Percentiles rank a stretch among this genome's conserved stretches.
Evolutionary conservation across 1,140 invertebrate genomes (phyloP).

Genomic region (Lepidotrigona ventralis): DNA sequence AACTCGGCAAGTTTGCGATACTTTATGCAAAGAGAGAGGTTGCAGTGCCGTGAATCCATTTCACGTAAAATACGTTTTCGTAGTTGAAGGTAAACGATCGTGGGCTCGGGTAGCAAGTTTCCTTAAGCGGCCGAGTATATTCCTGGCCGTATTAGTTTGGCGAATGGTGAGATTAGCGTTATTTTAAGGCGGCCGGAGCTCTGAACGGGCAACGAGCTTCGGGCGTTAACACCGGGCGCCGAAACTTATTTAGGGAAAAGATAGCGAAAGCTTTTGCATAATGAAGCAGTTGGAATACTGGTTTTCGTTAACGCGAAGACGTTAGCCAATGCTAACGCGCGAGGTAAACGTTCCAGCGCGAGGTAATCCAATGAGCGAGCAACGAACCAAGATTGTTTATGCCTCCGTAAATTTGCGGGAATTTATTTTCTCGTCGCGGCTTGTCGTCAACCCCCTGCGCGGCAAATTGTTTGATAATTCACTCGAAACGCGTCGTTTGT

Average conservation of each 20-base stretch:
- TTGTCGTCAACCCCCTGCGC: background rate
- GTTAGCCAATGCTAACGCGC: constrained; percentile 20
- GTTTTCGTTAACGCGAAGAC: constrained; percentile 17
- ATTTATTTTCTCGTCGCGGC: constrained; percentile 29
- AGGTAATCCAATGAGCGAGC: constrained; percentile 47
- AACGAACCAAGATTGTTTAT: constrained; percentile 40
- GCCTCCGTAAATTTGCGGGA: constrained; percentile 12
- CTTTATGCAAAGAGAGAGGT: background rate
- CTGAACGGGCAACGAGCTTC: constrained; percentile 23
- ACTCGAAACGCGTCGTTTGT: background rate
- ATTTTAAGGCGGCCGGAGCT: constrained; percentile 43
- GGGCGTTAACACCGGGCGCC: constrained; percentile 30
- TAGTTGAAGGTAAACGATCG: constrained; percentile 32
- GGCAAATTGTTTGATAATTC: background rate
- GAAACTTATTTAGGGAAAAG: constrained; percentile 51
- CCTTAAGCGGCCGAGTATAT: constrained; percentile 36
- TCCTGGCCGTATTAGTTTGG: constrained; percentile 38
- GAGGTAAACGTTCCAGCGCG: constrained; percentile 32
- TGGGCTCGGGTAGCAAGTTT: constrained; percentile 13
- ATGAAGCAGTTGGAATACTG: constrained; percentile 56
- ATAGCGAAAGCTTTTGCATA: constrained; percentile 65
- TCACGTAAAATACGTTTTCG: background rate
- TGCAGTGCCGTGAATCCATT: background rate
- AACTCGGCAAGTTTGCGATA: background rate
- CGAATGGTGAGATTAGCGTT: constrained; percentile 57